A percentile compares a stretch with the other conserved stretches of the same genome.
These are phyloP conservation scores for Furnarius figulus DNA, from an alignment of 2,113 vertebrate genomes.

Conservation along the genomic window DNA sequence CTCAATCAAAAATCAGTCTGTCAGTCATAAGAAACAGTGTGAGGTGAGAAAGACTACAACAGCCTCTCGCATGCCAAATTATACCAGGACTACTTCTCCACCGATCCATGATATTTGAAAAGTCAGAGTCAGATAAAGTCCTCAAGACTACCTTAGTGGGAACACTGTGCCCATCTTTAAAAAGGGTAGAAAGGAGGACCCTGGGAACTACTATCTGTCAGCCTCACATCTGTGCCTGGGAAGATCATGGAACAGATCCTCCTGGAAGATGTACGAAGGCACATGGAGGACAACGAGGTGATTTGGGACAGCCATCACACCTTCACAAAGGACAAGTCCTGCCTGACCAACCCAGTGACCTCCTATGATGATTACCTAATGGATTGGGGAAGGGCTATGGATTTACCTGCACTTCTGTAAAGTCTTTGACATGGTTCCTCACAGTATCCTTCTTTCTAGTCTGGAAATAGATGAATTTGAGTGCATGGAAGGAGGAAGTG, in stretches of 20 bases:
- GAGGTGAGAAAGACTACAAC: background rate
- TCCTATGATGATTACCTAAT: background rate
- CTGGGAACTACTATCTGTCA: background rate
- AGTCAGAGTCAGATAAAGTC: background rate
- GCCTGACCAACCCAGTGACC: background rate
- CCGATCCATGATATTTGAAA: background rate
- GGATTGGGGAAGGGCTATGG: fast-evolving
- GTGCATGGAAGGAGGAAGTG: background rate
- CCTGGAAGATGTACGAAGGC: background rate
- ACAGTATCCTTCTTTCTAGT: background rate
- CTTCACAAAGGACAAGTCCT: background rate
- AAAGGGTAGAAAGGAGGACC: background rate
- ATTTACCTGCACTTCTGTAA: background rate
- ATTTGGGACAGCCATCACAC: background rate
- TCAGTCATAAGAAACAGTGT: background rate
- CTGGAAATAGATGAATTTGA: background rate
- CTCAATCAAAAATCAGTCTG: background rate
- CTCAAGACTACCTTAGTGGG: background rate
- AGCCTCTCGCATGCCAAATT: background rate
- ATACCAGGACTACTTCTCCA: background rate
- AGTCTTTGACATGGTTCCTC: background rate
- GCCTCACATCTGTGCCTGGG: background rate
- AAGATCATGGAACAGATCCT: background rate
- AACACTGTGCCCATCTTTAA: background rate
- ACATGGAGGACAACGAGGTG: background rate